These are phyloP conservation scores for Falco cherrug DNA, from an alignment of 2,797 vertebrate species.

Conservation along the genomic window DNA sequence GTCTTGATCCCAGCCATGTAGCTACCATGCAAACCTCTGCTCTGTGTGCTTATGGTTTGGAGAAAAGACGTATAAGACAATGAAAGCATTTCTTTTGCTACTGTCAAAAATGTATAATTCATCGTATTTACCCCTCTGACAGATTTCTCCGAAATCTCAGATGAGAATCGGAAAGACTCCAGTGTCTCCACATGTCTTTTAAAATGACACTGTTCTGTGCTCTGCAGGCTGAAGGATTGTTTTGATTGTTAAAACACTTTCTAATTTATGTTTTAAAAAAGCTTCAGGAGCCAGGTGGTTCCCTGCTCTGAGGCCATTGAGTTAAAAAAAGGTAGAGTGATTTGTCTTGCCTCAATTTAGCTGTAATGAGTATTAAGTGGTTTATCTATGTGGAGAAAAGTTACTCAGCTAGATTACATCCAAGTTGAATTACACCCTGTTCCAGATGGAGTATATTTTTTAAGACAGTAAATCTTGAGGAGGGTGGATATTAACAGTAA, in stretches of 20 bases:
- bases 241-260: slow-evolving; percentile 41
- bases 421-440: slow-evolving; percentile 30
- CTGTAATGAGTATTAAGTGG: slow-evolving; percentile 64
- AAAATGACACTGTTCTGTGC: background rate
- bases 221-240: background rate
- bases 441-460: slow-evolving; percentile 54
- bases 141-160: slow-evolving; percentile 15
- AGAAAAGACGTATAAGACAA: background rate
- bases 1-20: background rate
- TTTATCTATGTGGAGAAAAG: slow-evolving; percentile 55
- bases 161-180: background rate
- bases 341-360: slow-evolving; percentile 55
- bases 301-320: slow-evolving; percentile 4
- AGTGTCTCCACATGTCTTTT: background rate
- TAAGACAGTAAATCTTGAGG: slow-evolving; percentile 45
- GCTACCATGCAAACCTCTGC: background rate
- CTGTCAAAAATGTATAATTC: slow-evolving; percentile 25
- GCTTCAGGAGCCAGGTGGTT: background rate
- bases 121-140: background rate
- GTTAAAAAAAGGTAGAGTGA: slow-evolving; percentile 43
- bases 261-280: slow-evolving; percentile 40
- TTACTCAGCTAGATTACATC: slow-evolving; percentile 45
- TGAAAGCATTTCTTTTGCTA: background rate
- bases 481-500: slow-evolving; percentile 16
- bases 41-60: background rate